Conservation (phyloP, 2,797 vertebrate species). For the Microchirus variegatus region DNA sequence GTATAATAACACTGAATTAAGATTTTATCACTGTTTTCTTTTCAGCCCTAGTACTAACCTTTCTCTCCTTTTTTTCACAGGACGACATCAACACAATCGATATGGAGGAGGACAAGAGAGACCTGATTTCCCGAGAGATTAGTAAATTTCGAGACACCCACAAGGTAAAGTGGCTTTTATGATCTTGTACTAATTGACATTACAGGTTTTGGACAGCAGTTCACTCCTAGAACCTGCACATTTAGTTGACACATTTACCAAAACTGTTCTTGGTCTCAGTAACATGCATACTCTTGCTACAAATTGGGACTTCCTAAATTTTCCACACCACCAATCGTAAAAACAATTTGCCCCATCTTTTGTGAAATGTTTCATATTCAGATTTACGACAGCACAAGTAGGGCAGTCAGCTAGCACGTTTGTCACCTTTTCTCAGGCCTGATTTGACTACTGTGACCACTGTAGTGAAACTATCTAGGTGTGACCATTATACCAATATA, state of each 20-base stretch:
- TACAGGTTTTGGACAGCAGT: conserved; percentile 81
- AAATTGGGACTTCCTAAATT: conserved; percentile 55
- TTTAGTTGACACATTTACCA: conserved; percentile 54
- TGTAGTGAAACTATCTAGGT: conserved; percentile 65
- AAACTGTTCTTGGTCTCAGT: conserved; percentile 47
- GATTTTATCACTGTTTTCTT: neutral
- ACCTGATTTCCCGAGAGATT: conserved; percentile 99
- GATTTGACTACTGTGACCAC: conserved; percentile 68
- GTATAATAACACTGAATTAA: conserved; percentile 65
- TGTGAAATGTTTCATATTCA: conserved; percentile 57
- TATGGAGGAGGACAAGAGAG: conserved; percentile 99
- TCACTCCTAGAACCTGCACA: conserved; percentile 67
- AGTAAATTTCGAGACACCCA: conserved; percentile 99
- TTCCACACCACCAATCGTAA: conserved; percentile 22
- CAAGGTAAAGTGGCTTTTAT: conserved; percentile 92
- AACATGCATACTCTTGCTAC: conserved; percentile 43
- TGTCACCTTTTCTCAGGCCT: conserved; percentile 54
- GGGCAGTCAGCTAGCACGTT: conserved; percentile 49
- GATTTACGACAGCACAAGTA: conserved; percentile 47
- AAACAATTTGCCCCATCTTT: conserved; percentile 39
- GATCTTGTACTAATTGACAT: conserved; percentile 68
- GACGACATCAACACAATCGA: conserved; percentile 99
- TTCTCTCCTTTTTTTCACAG: conserved; percentile 68
- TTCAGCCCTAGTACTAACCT: neutral
- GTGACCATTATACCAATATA: conserved; percentile 50